Evolutionary conservation across 2,888 invertebrate species (phyloP).

Genomic region (Nomada hirtipes): DNA sequence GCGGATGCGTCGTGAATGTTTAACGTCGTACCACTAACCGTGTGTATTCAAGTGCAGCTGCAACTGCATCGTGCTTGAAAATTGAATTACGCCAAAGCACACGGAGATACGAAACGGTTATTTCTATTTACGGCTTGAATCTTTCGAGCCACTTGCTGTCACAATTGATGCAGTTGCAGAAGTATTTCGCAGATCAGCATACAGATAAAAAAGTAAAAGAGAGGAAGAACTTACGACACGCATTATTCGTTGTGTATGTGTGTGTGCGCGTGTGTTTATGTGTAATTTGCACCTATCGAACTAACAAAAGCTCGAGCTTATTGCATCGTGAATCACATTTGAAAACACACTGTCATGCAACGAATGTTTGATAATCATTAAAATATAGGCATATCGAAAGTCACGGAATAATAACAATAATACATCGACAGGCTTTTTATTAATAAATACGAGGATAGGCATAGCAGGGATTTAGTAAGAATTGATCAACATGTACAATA

Average conservation of each 20-base stretch:
- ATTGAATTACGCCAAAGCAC: neutral
- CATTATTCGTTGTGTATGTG: constrained; percentile 45
- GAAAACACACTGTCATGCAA: constrained; percentile 44
- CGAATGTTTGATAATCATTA: constrained; percentile 31
- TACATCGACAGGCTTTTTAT: constrained; percentile 18
- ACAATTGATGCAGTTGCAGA: constrained; percentile 52
- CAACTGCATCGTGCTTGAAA: constrained; percentile 44
- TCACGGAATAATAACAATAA: neutral
- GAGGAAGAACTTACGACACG: constrained; percentile 36
- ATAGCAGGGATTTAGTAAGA: neutral
- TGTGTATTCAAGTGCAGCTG: constrained; percentile 47
- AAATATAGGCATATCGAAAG: constrained; percentile 3
- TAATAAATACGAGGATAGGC: neutral
- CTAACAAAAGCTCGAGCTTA: constrained; percentile 72
- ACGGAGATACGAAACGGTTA: neutral
- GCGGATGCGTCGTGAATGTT: constrained; percentile 69
- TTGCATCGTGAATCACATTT: constrained; percentile 64
- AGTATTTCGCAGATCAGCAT: constrained; percentile 27
- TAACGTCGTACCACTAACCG: constrained; percentile 70
- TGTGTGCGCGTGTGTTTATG: constrained; percentile 29
- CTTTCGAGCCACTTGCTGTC: neutral
- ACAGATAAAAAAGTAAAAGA: constrained; percentile 1
- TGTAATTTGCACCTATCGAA: constrained; percentile 63
- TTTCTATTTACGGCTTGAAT: neutral
- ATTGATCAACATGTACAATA: constrained; percentile 36